Evolutionary conservation across 2,888 invertebrate genomes (phyloP), one percentile per base, ranked within the genome.

Genomic region (Agrochola lota): DNA sequence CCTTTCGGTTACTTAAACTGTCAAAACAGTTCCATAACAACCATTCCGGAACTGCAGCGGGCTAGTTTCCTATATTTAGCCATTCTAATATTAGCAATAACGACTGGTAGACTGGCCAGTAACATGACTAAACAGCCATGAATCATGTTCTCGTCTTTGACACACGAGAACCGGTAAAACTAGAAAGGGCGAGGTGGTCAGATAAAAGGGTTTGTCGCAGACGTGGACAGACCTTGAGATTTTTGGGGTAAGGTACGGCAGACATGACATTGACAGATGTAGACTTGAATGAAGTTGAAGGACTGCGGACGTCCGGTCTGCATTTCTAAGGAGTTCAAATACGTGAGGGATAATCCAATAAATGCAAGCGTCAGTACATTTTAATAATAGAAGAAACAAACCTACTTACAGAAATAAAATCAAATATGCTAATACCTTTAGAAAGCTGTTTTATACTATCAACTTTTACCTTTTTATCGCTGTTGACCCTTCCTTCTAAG

Each of bases 51-150:
- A 83, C 80, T 35, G 49, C 30, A 75, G 23, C 57, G 62, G 2
- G 17, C 70, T 63, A 83, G 70, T 77, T 73, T 55, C 11, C 63
- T 83, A 83, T 76, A 76, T 57, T 63, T 73, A 83, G 70, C 30
- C 20, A 40, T 46, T 77, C 81, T 74, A 74, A 83, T 72, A 77
- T 74, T 81, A 83, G 57, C 40, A n/a, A 64, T 76, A 80, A 55
- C 26, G 68, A 40, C 49, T 35, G 15, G 64, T 84, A 74, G 74
- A 40, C 64, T n/a, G 35, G 46, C 55, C 49, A 60, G 59, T 63
- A 43, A 73, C 20, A 70, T 63, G 6, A 62, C 64, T 49, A 70
- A 77, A 83, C 52, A n/a, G 26, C 49, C 59, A 60, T 75, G 74
- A 84, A 75, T 75, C 46, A 72, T 52, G 68, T 59, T 57, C 20